Base-by-base conservation (phyloP, 2,888 invertebrate species). In the Cerastis rubricosa region DNA sequence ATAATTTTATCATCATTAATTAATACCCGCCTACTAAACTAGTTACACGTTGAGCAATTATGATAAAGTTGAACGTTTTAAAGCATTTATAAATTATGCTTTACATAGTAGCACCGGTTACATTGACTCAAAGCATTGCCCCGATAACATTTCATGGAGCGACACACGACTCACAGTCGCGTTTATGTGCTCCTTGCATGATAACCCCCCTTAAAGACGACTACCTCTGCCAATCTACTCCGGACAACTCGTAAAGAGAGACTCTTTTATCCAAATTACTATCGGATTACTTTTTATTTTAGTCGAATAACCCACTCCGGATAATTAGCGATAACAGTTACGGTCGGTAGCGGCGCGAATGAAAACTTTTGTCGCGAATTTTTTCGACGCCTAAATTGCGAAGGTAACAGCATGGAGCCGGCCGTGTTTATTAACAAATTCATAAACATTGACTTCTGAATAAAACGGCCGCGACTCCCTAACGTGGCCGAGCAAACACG, bases 381-480 rank as follows among this genome's bases (percentile, higher is more conserved):
- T 91, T 92, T 87, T 83, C 86, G 11, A 85, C 87, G 87, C 83
- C 89, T 88, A 91, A 94, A 95, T 94, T 93, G 92, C 91, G 90
- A 92, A 94, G 93, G 94, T 93, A 93, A 93, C 93, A 91, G 89
- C 88, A 86, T 81, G 86, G 86, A 90, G 88, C 89, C 90, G 89
- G 86, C 83, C 87, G 93, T 93, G 94, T 95, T 95, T 96, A 95
- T 95, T 95, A 95, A 94, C 94, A 94, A 96, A 96, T 96, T 95
- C 95, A 96, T 95, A 96, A 95, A 95, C 95, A 95, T 95, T 95
- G 95, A 95, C 94, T 94, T 92, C 90, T 93, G 92, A 92, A 94
- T 93, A 94, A 94, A 95, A 94, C 90, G 93, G 92, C 89, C 92
- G 90, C 91, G 91, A 91, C 90, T 91, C 91, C 93, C 92, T 83